phyloP scores from a whole-genome alignment of 2,113 vertebrate genomes.

The Uropsilus gracilis region DNA sequence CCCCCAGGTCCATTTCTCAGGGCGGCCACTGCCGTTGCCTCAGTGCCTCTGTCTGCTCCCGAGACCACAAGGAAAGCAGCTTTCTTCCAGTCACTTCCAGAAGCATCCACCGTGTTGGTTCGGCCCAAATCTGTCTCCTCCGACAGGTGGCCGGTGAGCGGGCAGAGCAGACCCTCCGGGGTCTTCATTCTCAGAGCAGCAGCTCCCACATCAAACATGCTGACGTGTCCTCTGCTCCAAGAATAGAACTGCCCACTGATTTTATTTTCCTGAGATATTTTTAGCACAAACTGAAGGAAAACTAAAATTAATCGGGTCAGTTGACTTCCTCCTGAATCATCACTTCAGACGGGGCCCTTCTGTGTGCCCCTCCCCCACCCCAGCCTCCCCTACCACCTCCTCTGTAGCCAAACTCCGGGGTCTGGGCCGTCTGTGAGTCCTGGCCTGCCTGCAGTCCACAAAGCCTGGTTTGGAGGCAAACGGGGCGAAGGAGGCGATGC shows the following conservation, averaged over 20 bases:
- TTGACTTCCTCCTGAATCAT: slow-evolving; percentile 31
- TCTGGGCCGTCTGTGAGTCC: fast-evolving
- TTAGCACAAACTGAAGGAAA: slow-evolving; percentile 55
- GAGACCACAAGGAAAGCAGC: background rate
- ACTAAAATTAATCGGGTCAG: slow-evolving; percentile 14
- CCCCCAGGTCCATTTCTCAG: background rate
- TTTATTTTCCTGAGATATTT: slow-evolving; percentile 66
- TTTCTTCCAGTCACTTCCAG: fast-evolving
- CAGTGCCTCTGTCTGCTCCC: background rate
- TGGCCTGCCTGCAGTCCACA: background rate
- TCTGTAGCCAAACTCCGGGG: background rate
- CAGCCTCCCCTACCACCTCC: fast-evolving
- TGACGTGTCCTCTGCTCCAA: background rate
- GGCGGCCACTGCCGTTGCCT: fast-evolving
- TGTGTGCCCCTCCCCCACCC: background rate
- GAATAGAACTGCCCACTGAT: slow-evolving; percentile 36
- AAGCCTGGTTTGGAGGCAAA: background rate
- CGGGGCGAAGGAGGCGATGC: background rate
- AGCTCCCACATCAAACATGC: background rate
- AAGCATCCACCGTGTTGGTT: fast-evolving
- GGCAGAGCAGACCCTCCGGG: background rate
- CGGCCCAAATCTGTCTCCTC: background rate
- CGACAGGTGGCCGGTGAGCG: background rate
- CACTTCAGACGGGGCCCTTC: background rate
- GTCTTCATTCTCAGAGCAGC: slow-evolving; percentile 15